Percentiles rank a stretch among this genome's conserved stretches.
Conservation (phyloP, 2,888 invertebrate genomes). For the Melieria picta region DNA sequence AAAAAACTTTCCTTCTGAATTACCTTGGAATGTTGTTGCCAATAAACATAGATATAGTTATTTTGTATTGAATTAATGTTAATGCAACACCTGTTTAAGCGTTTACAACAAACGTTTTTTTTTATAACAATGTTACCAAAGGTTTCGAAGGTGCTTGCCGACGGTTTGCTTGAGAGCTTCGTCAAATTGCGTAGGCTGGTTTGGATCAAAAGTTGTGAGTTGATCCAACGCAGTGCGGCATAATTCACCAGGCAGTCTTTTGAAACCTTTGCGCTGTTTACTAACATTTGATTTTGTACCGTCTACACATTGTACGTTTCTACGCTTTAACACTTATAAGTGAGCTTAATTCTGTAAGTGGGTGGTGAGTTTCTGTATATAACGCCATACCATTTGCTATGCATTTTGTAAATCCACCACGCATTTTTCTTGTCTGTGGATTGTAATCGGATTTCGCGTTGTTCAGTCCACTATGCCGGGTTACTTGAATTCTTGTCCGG, state of each 20-base stretch:
- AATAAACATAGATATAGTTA: slow-evolving; percentile 10
- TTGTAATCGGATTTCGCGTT: too few relatives aligned
- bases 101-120: not conserved
- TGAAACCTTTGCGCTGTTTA: not conserved
- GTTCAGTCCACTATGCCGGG: too few relatives aligned
- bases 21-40: slow-evolving; percentile 7
- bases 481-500: too few relatives aligned
- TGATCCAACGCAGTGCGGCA: not conserved
- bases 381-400: too few relatives aligned
- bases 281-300: not conserved
- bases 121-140: not conserved
- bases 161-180: too few relatives aligned
- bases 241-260: not conserved
- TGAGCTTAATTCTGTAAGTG: too few relatives aligned
- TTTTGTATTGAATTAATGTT: not conserved
- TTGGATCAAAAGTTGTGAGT: not conserved
- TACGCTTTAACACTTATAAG: too few relatives aligned
- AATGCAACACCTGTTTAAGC: not conserved
- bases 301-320: too few relatives aligned
- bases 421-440: too few relatives aligned
- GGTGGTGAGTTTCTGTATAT: too few relatives aligned
- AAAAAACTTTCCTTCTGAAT: not conserved
- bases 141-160: not conserved
- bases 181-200: not conserved
- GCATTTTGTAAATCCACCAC: too few relatives aligned